These are phyloP conservation scores for Verasper variegatus DNA, from an alignment of 2,113 vertebrate species.

Conservation along the genomic window DNA sequence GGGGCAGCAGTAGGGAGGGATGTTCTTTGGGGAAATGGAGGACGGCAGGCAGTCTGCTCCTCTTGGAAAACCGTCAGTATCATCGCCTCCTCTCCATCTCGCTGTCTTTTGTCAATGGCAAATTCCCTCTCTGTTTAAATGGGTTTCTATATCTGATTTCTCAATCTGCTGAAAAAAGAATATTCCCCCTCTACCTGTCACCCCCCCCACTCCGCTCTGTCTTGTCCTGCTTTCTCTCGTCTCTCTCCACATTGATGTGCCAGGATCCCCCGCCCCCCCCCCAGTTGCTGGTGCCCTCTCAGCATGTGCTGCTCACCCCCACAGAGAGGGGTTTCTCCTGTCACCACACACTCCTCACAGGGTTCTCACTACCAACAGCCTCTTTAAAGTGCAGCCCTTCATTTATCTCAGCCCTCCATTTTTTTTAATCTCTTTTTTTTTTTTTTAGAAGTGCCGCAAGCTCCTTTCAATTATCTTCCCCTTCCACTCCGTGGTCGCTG, in stretches of 20 bases:
- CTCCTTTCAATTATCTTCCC: conserved; percentile 71
- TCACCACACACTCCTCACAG: conserved; percentile 65
- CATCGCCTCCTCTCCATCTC: conserved; percentile 39
- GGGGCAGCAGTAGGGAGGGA: conserved; percentile 75
- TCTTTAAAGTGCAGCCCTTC: conserved; percentile 56
- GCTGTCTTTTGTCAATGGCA: conserved; percentile 51
- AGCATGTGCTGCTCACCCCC: conserved; percentile 49
- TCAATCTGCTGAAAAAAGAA: conserved; percentile 6
- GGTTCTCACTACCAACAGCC: conserved; percentile 40
- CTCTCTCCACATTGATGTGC: conserved; percentile 27
- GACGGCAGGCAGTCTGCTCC: conserved; percentile 74
- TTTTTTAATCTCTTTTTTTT: conserved; percentile 19
- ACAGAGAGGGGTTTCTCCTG: conserved; percentile 63
- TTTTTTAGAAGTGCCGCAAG: conserved; percentile 54
- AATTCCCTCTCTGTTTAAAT: conserved; percentile 17
- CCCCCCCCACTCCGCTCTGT: conserved; percentile 10
- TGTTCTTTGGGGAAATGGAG: conserved; percentile 80
- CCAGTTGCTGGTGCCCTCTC: conserved; percentile 59
- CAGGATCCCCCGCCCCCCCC: conserved; percentile 27
- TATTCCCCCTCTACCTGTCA: conserved; percentile 37
- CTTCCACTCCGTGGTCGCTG: conserved; percentile 56
- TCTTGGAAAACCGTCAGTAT: conserved; percentile 70
- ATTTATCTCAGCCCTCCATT: conserved; percentile 63
- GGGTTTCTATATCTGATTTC: conserved; percentile 11
- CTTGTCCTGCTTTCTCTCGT: conserved; percentile 12